Percentiles rank a stretch among this genome's conserved stretches.
These are phyloP conservation scores for Sorex maritimensis DNA, from an alignment of 2,797 vertebrate genomes.

Conservation along the genomic window DNA sequence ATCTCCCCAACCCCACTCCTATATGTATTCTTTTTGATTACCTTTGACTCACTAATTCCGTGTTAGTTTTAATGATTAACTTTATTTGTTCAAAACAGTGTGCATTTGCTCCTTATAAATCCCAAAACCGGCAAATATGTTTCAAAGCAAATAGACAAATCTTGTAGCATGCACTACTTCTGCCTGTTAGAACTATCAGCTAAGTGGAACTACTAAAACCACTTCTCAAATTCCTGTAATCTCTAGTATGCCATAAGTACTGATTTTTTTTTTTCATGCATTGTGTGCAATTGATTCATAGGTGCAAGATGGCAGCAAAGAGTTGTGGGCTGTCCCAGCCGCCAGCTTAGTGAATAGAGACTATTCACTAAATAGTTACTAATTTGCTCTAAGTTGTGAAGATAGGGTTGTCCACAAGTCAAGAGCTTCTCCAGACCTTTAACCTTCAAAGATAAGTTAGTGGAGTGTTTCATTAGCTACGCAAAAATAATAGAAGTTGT, in stretches of 20 bases:
- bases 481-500: not conserved
- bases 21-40: not conserved
- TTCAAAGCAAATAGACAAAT: conserved; percentile 22
- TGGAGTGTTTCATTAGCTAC: conserved; percentile 10
- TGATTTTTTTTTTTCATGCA: not conserved
- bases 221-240: conserved; percentile 6
- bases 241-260: not conserved
- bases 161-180: conserved; percentile 12
- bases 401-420: not conserved
- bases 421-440: conserved; percentile 10
- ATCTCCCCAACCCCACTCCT: no score
- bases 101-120: conserved; percentile 36
- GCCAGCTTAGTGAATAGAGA: not conserved
- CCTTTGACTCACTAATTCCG: conserved; percentile 27
- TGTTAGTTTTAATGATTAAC: not conserved
- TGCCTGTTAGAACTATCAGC: not conserved
- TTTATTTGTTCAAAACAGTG: conserved; percentile 33
- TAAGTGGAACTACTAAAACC: not conserved
- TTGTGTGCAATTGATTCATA: conserved; percentile 8
- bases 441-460: not conserved
- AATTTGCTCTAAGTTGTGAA: not conserved
- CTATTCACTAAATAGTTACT: not conserved
- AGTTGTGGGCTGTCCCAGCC: not conserved
- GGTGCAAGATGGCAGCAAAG: not conserved
- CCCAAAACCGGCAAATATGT: not conserved